Base-by-base conservation (phyloP, 1,140 invertebrate species). In the Agraylea sexmaculata region DNA sequence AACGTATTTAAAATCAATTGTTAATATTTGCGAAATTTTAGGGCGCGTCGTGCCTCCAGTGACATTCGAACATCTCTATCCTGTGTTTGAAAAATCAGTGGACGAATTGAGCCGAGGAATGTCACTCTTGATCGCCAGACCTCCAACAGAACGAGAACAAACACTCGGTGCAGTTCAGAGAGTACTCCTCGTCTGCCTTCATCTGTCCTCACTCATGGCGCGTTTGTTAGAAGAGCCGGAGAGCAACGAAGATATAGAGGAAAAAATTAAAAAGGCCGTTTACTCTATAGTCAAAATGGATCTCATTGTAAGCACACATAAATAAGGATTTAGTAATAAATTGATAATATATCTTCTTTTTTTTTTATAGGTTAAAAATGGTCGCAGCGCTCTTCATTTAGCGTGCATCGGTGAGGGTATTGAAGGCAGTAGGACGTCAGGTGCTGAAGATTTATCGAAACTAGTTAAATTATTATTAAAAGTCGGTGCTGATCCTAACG, bases 131-230 rank as follows among this genome's bases (percentile, higher is more conserved):
- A 61, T 68, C 33, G 60, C 66, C 1, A 65, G 73, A 19, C 65
- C 73, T 40, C 62, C 64, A 42, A 66, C 76, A 43, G 69, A 69
- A 46, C 64, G 70, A 27, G 77, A 83, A 39, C 68, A 77, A 51
- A 85, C 89, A 53, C 59, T 77, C 27, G 77, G 74, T 19, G 79
- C 83, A 42, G 70, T 92, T 28, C 85, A 87, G 52, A 71, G 86
- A 47, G 79, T 88, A 18, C 62, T 94, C 41, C 75, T 89, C n/a
- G 87, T 90, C 49, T 79, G 85, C 4, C 66, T 93, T 42, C 85
- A 92, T 53, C 62, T 88, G 35, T 78, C 80, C 15, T 82, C 79
- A 50, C 59, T 90, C 13, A 66, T 86, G 47, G 78, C 84, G 17
- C 73, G 71, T n/a, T 54, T 77, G 29, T 52, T 76, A 12, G 70